phyloP scores from a whole-genome alignment of 2,113 vertebrate genomes.

The Vulpes vulpes region DNA sequence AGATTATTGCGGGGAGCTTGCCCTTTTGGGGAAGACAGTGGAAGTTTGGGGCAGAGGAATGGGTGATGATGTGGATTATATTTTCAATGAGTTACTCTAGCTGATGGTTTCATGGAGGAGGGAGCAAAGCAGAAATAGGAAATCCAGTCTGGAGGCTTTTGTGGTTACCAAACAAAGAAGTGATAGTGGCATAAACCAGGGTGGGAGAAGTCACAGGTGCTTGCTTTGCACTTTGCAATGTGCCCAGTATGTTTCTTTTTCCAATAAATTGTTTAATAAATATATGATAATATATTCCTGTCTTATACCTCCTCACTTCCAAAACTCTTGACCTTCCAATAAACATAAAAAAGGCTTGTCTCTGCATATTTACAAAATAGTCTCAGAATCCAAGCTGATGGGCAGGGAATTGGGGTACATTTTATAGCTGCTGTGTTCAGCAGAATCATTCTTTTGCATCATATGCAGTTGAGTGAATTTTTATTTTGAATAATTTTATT shows the following conservation, averaged over 20 bases:
- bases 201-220: background rate
- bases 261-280: background rate
- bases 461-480: slow-evolving; percentile 30
- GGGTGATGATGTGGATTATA: background rate
- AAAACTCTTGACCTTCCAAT: slow-evolving; percentile 44
- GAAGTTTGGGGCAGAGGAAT: too few species aligned
- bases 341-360: background rate
- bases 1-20: background rate
- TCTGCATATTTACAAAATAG: slow-evolving; percentile 28
- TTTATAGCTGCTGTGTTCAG: slow-evolving; percentile 19
- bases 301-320: background rate
- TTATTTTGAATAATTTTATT: slow-evolving; percentile 56
- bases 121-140: background rate
- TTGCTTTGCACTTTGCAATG: background rate
- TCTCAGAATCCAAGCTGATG: background rate
- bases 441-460: slow-evolving; percentile 44
- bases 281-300: background rate
- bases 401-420: background rate
- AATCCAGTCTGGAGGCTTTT: background rate
- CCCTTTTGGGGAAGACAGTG: background rate
- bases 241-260: background rate
- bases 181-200: background rate
- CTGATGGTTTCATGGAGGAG: background rate
- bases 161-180: background rate
- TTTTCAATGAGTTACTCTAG: background rate